Conservation (phyloP, 2,888 invertebrate genomes). For the Troilus luridus region DNA sequence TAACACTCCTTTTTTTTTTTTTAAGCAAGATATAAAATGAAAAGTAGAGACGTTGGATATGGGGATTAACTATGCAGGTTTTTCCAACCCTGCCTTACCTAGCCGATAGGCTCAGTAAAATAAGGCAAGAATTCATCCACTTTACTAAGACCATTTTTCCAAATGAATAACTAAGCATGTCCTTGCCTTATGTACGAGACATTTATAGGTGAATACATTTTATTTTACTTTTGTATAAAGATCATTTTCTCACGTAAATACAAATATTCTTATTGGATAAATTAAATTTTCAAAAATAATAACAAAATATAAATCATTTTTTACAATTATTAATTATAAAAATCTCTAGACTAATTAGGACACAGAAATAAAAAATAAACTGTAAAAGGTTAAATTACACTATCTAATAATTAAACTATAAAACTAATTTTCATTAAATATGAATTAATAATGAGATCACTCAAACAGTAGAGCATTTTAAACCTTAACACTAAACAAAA, state of each 20-base stretch:
- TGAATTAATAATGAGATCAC: slow-evolving; percentile 43
- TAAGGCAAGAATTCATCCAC: neutral
- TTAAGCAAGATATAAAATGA: neutral
- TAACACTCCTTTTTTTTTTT: neutral
- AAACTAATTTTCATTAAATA: neutral
- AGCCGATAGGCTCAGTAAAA: neutral
- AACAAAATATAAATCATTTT: neutral
- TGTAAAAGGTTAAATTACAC: neutral
- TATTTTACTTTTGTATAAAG: neutral
- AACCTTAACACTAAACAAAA: neutral
- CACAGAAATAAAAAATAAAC: slow-evolving; percentile 12
- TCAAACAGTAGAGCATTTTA: neutral
- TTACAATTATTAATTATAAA: neutral
- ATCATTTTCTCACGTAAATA: slow-evolving; percentile 3
- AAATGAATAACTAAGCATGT: neutral
- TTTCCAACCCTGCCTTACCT: neutral
- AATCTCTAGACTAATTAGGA: neutral
- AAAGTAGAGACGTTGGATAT: neutral
- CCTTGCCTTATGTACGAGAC: neutral
- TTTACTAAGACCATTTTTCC: neutral
- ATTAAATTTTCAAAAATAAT: slow-evolving; percentile 27
- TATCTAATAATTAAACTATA: slow-evolving; percentile 2
- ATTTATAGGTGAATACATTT: neutral
- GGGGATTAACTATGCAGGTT: neutral
- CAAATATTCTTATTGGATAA: neutral